These are phyloP conservation scores for Bombus confusus DNA, from an alignment of 1,140 invertebrate species.

Conservation along the genomic window DNA sequence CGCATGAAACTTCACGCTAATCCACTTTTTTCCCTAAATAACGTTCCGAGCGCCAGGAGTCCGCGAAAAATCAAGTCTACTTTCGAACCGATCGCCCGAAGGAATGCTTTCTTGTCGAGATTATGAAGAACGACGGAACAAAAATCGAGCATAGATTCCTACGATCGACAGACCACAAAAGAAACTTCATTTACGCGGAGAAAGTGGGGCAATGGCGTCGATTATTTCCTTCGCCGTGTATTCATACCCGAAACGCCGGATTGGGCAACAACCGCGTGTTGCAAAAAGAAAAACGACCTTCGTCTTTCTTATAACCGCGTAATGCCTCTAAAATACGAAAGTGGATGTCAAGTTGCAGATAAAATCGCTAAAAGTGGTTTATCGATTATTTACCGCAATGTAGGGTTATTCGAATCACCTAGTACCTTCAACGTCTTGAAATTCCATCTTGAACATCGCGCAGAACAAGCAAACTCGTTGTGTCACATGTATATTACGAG, in stretches of 20 bases:
- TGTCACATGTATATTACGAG: no score
- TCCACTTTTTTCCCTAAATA: neutral
- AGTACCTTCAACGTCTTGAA: no score
- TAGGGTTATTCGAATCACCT: no score
- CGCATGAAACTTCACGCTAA: no score
- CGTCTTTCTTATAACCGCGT: neutral
- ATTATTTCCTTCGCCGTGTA: neutral
- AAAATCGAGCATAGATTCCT: neutral
- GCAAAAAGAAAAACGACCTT: neutral
- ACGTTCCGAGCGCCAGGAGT: neutral
- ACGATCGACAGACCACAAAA: constrained; percentile 4
- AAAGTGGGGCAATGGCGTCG: constrained; percentile 31
- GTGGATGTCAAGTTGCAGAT: no score
- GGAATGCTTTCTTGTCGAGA: neutral
- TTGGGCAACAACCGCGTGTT: neutral
- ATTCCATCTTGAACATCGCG: no score
- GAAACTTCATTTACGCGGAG: constrained; percentile 27
- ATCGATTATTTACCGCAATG: no score
- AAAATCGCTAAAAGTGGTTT: neutral
- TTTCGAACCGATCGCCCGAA: neutral
- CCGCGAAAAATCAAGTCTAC: neutral
- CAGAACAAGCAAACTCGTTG: no score
- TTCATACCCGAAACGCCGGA: neutral
- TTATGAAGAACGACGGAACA: neutral
- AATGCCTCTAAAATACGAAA: neutral